Conservation (phyloP, 37 sponge, comb jelly and placozoan species). For the Haliclona indistincta region DNA sequence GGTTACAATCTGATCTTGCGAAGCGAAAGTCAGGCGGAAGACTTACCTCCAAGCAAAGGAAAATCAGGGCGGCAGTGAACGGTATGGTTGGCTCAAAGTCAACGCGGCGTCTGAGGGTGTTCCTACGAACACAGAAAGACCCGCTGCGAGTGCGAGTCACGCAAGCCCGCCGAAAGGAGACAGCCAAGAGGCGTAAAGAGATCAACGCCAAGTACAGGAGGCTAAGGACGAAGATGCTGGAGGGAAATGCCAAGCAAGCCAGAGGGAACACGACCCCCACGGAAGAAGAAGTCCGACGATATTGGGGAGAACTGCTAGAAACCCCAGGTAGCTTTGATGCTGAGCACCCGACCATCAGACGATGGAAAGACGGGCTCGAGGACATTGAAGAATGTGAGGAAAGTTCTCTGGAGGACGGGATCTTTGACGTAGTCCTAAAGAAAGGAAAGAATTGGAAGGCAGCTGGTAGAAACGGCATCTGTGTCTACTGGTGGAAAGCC, state of each 20-base stretch:
- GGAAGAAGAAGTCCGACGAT: not conserved
- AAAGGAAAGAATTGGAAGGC: too few species aligned
- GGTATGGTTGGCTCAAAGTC: not conserved
- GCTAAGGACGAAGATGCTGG: not conserved
- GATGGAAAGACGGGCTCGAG: not conserved
- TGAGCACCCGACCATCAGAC: not conserved
- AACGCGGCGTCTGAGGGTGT: not conserved
- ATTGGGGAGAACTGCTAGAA: not conserved
- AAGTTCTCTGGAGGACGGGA: not conserved
- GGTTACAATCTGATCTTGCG: not conserved
- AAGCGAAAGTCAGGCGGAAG: not conserved
- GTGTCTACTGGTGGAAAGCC: constrained; percentile 2
- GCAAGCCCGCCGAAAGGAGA: not conserved
- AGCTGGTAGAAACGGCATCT: not conserved
- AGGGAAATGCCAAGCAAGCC: not conserved
- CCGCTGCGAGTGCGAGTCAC: not conserved
- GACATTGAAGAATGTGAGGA: not conserved
- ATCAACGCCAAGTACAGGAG: not conserved
- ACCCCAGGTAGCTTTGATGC: not conserved
- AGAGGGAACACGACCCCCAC: not conserved
- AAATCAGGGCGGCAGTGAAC: not conserved
- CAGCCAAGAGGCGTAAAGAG: not conserved
- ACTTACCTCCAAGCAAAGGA: not conserved
- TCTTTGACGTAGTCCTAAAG: not conserved
- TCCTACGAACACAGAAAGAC: not conserved